Conservation (phyloP, 37 sponge, comb jelly and placozoan species). For the Dysidea cf. avara region DNA sequence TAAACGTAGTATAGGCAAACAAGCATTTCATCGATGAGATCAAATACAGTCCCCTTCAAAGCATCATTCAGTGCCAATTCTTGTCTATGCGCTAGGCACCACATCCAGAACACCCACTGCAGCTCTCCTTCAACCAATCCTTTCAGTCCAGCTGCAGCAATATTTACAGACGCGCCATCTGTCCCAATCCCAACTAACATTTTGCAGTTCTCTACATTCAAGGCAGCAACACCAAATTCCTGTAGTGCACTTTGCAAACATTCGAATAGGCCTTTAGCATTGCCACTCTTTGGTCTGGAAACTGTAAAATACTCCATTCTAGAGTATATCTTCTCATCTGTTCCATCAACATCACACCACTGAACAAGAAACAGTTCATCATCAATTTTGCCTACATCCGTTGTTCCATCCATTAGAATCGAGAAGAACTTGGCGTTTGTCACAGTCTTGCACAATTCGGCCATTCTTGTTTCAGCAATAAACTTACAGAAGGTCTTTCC, state of each 20-base stretch:
- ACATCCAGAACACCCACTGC: slow-evolving; percentile 79
- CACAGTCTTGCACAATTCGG: slow-evolving; percentile 10
- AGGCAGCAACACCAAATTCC: slow-evolving; percentile 29
- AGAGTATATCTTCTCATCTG: slow-evolving; percentile 54
- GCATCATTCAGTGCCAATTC: slow-evolving; percentile 67
- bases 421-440: slow-evolving; percentile 53
- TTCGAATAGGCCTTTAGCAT: slow-evolving; percentile 45
- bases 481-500: slow-evolving; percentile 29
- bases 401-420: slow-evolving; percentile 46
- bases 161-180: slow-evolving; percentile 71
- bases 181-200: slow-evolving; percentile 56
- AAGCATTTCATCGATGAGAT: slow-evolving; percentile 67
- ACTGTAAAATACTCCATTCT: slow-evolving; percentile 34
- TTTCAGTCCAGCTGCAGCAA: slow-evolving; percentile 44
- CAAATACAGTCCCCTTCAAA: slow-evolving; percentile 58
- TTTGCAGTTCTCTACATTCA: slow-evolving; percentile 34
- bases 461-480: slow-evolving; percentile 32
- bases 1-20: slow-evolving; percentile 55
- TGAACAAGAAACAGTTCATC: slow-evolving; percentile 49
- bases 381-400: slow-evolving; percentile 53
- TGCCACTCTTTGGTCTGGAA: slow-evolving; percentile 21
- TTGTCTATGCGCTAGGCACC: slow-evolving; percentile 70
- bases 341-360: slow-evolving; percentile 43
- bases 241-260: slow-evolving; percentile 12
- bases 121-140: slow-evolving; percentile 54